Percentiles rank a stretch among this genome's conserved stretches.
These are phyloP conservation scores for Pachymerium ferrugineum DNA, from an alignment of 2,888 invertebrate genomes.

Conservation along the genomic window DNA sequence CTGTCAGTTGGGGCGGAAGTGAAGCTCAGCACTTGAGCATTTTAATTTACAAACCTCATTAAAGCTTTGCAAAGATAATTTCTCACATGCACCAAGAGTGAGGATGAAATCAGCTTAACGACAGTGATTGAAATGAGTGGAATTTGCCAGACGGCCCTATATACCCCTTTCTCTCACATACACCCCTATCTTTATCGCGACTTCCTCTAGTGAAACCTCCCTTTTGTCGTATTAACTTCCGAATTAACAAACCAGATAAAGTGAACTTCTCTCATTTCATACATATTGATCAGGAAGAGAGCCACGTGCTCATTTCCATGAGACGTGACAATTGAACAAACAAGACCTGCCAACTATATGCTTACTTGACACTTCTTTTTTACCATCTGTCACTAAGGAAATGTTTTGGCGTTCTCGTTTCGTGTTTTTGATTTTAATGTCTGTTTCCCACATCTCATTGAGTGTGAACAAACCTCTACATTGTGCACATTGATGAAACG, in stretches of 20 bases:
- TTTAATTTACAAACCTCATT: conserved; percentile 27
- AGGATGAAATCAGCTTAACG: background rate
- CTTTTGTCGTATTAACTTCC: conserved; percentile 10
- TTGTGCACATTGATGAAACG: too few relatives aligned
- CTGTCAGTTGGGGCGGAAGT: background rate
- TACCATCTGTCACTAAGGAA: conserved; percentile 23
- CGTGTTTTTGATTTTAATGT: too few relatives aligned
- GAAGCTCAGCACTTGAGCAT: background rate
- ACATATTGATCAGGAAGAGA: conserved; percentile 14
- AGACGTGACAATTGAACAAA: conserved; percentile 25
- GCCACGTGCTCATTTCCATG: conserved; percentile 23
- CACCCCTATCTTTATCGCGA: conserved; percentile 7
- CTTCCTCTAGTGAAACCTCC: background rate
- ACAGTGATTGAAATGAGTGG: conserved; percentile 11
- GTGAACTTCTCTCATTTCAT: conserved; percentile 27
- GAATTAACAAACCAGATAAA: conserved; percentile 9
- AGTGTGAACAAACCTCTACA: too few relatives aligned
- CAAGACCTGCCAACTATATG: conserved; percentile 7
- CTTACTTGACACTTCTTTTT: conserved; percentile 23
- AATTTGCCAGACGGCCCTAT: conserved; percentile 20
- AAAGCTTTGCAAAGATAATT: background rate
- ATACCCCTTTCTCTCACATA: background rate
- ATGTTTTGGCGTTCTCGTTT: too few relatives aligned
- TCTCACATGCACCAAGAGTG: background rate
- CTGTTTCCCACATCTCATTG: too few relatives aligned